Base-by-base conservation (phyloP, 2,888 invertebrate genomes). In the Apotomis capreana region DNA sequence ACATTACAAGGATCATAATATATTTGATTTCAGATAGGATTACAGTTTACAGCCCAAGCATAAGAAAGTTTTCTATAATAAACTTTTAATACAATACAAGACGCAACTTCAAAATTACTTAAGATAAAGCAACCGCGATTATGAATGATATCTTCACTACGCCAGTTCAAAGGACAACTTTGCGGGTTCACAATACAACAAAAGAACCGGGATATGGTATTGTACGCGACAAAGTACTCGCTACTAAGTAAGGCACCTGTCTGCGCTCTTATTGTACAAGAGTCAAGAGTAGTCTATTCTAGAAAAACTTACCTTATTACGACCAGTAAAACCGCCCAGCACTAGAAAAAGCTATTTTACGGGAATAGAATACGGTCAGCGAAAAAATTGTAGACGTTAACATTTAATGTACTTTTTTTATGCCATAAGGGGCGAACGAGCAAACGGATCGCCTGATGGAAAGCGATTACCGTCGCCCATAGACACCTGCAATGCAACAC, bases 121-220 rank as follows among this genome's bases (percentile, higher is more conserved):
- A 44, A 64, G 70, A 64, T 64, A 70, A 64, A 59, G 26, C 55
- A 69, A 55, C 55, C 52, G 36, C 13, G 65, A 70, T 70, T 71
- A 71, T 67, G 70, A 70, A 65, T 55, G 67, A 61, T 70, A 70
- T 70, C 65, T 70, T 54, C 54, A 60, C 61, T 65, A 60, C 54
- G 58, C 26, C 46, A 52, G 61, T 65, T 61, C 70, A 71, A 67
- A 71, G 70, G 65, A 70, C 59, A 51, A 65, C 49, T 54, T 67
- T 37, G 9, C 57, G 46, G 46, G 57, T 36, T 46, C 46, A 71
- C 65, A 71, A 71, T 71, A 71, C 70, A 67, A 71, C 70, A 71
- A 67, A 71, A 67, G 70, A 60, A 60, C 60, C 44, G 37, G 64
- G 46, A 59, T 52, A 67, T 67, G 51, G 37, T 44, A 70, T 70